phyloP scores from a whole-genome alignment of 2,888 invertebrate genomes.

The Beris morrisii region DNA sequence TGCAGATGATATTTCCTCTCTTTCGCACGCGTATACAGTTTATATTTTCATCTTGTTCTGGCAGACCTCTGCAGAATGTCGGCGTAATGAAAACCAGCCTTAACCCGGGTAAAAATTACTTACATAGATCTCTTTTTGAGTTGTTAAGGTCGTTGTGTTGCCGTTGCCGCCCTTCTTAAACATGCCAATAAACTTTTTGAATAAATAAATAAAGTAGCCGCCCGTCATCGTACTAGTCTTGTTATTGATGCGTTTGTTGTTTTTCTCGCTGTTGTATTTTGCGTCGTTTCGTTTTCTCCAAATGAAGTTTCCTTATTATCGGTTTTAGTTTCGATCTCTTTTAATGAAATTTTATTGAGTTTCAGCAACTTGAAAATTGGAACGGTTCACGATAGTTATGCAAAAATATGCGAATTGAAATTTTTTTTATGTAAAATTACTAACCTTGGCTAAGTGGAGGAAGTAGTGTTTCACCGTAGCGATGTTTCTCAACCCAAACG shows the following conservation, averaged over 20 bases:
- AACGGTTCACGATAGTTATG: too few relatives aligned
- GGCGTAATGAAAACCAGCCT: too few relatives aligned
- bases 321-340: neutral
- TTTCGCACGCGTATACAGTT: too few relatives aligned
- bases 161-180: neutral
- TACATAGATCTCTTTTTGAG: slow-evolving; percentile 77
- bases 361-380: slow-evolving; percentile 39
- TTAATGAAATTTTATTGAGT: neutral
- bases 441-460: slow-evolving; percentile 71
- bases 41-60: too few relatives aligned
- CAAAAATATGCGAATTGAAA: neutral
- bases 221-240: neutral
- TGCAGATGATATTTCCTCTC: too few relatives aligned
- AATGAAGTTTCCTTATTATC: neutral
- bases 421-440: slow-evolving; percentile 33
- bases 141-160: slow-evolving; percentile 62
- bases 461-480: slow-evolving; percentile 75
- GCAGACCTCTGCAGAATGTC: too few relatives aligned
- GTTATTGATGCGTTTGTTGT: slow-evolving; percentile 17
- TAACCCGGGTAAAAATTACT: too few relatives aligned
- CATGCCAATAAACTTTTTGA: too few relatives aligned
- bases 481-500: slow-evolving; percentile 73
- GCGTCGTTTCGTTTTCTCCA: neutral
- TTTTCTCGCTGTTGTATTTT: slow-evolving; percentile 13
- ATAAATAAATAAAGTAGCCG: too few relatives aligned